Evolutionary conservation across 2,797 vertebrate species (phyloP).

Genomic region (Heteromormyrus szaboi): DNA sequence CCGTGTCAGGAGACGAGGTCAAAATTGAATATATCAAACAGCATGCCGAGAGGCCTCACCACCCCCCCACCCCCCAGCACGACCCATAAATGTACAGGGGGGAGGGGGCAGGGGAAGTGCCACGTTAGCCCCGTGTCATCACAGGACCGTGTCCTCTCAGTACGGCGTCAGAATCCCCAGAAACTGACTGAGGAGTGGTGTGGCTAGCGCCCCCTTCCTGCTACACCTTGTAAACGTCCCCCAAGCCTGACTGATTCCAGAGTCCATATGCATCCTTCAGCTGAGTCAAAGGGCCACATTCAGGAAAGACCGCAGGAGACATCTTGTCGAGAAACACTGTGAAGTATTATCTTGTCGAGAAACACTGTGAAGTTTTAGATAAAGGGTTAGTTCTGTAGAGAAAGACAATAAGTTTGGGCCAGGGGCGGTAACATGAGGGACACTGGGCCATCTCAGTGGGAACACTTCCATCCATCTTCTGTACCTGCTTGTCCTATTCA

Average conservation of each 20-base stretch:
- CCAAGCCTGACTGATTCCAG: not conserved
- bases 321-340: not conserved
- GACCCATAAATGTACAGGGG: not conserved
- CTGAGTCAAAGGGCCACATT: not conserved
- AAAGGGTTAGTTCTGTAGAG: not conserved
- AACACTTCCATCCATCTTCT: not conserved
- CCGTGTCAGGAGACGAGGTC: conserved; percentile 51
- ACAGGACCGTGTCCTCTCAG: not conserved
- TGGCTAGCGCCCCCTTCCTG: not conserved
- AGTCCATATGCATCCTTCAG: not conserved
- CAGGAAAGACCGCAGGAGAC: not conserved
- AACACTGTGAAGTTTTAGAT: not conserved
- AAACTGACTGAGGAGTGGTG: not conserved
- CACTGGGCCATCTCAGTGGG: not conserved
- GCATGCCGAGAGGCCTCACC: not conserved
- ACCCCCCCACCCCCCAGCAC: not conserved
- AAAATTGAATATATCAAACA: conserved; percentile 63
- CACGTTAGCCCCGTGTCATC: conserved; percentile 12
- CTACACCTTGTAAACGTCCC: not conserved
- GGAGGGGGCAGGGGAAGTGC: conserved; percentile 8
- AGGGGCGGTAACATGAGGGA: not conserved
- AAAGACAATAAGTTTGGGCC: not conserved
- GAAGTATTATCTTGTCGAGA: not conserved
- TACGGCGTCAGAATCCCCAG: not conserved
- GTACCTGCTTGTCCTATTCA: not conserved